phyloP scores from a whole-genome alignment of 2,797 vertebrate species.

The Sarcophilus harrisii region DNA sequence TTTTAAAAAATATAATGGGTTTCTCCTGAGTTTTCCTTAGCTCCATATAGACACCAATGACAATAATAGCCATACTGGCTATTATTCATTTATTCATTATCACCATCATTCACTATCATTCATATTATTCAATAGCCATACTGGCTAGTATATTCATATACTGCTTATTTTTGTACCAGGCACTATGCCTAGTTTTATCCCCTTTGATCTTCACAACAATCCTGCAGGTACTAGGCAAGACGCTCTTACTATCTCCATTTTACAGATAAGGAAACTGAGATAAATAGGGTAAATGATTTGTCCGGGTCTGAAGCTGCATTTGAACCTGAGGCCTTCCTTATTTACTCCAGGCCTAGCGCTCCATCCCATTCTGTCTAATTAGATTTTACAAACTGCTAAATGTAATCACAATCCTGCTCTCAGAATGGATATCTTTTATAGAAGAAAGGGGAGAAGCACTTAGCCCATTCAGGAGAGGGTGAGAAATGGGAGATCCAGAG shows the following conservation, averaged over 20 bases:
- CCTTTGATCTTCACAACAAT: not conserved
- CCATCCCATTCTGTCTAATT: not conserved
- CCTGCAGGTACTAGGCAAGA: not conserved
- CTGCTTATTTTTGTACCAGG: not conserved
- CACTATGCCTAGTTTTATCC: not conserved
- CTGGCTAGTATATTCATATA: not conserved
- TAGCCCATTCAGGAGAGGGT: not conserved
- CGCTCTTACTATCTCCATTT: not conserved
- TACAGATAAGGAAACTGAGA: not conserved
- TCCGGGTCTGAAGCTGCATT: not conserved
- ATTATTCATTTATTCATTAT: no score
- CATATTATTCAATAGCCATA: no score
- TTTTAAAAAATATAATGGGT: conserved; percentile 60
- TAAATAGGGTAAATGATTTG: not conserved
- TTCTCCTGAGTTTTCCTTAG: not conserved
- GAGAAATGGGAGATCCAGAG: not conserved
- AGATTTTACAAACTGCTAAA: not conserved
- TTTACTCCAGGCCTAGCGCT: not conserved
- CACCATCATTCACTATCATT: no score
- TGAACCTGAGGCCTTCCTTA: not conserved
- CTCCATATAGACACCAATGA: not conserved
- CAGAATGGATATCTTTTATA: not conserved
- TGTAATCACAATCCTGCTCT: not conserved
- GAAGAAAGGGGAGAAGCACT: not conserved
- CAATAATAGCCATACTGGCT: not conserved